Evolutionary conservation across 2,797 vertebrate species (phyloP), one percentile per base, ranked within the genome.

Genomic region (Arremon brunneinucha): DNA sequence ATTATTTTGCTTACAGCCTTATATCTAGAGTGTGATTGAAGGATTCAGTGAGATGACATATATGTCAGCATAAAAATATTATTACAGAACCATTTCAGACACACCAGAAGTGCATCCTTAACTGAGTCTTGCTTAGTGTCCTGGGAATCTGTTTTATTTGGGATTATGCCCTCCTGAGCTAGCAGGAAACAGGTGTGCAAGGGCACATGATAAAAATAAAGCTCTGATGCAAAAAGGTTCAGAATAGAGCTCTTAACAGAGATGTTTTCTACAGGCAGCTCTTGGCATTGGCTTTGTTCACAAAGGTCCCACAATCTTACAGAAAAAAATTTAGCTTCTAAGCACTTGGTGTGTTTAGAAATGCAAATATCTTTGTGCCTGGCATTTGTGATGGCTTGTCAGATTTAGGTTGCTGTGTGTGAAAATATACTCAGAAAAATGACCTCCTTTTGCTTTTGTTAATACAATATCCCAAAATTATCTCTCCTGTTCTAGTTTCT

Each of bases 341-440:
- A 63, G 69, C 22, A 76, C 30, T 79, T 90, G 63, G 16, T 52
- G 37, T 81, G 69, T 85, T 94, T 83, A 92, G 89, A 95, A 96
- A 95, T 83, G 89, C 82, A 94, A 90, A 93, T 89, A 84, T 55
- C 84, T 92, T 84, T 92, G 70, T 92, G 77, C 76, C 79, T 79
- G 68, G 72, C n/a, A 75, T 87, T 87, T 93, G 59, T 88, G 80
- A 91, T 89, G 72, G 79, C 44, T 91, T 92, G 94, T 91, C 89
- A 93, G 75, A 80, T 96, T 91, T 70, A 69, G 70, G 67, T 86
- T 93, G 79, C 77, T 82, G 7, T 26, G 41, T 76, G 50, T 2
- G 18, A 91, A 93, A 94, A 93, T 67, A 67, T 57, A 88, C 47
- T 82, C 85, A 90, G 70, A 83, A 82, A 88, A 94, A 92, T 14